Evolutionary conservation across 1,140 invertebrate genomes (phyloP).

Genomic region (Thaumetopoea pityocampa): DNA sequence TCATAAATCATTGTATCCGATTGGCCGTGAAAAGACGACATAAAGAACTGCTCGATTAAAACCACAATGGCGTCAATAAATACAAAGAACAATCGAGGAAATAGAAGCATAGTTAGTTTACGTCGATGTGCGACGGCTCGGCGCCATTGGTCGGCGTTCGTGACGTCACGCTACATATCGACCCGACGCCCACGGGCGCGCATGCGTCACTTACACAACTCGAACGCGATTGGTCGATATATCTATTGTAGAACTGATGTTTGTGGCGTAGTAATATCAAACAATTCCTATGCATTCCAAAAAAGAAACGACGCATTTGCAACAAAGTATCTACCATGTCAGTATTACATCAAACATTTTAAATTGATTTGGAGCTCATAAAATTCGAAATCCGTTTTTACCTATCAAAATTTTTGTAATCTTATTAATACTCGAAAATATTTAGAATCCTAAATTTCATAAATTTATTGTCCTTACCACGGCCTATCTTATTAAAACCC

Average conservation of each 20-base stretch:
- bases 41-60: constrained; percentile 6
- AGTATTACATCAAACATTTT: too few relatives aligned
- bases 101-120: constrained; percentile 48
- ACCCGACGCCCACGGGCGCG: constrained; percentile 58
- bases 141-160: constrained; percentile 57
- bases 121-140: constrained; percentile 55
- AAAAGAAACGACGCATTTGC: too few relatives aligned
- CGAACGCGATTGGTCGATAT: constrained; percentile 41
- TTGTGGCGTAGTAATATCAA: constrained; percentile 26
- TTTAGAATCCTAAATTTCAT: too few relatives aligned
- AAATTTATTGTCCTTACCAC: too few relatives aligned
- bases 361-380: too few relatives aligned
- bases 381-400: too few relatives aligned
- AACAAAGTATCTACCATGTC: too few relatives aligned
- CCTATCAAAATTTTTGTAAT: too few relatives aligned
- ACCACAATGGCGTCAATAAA: constrained; percentile 20
- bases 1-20: constrained; percentile 2
- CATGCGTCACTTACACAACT: constrained; percentile 43
- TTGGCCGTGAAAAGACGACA: constrained; percentile 20
- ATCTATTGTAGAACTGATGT: constrained; percentile 20
- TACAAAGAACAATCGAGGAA: constrained; percentile 23
- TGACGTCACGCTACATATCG: constrained; percentile 69
- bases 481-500: too few relatives aligned
- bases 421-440: too few relatives aligned
- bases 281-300: constrained; percentile 7